phyloP scores from a whole-genome alignment of 1,140 invertebrate species.

The Pogonomyrmex californicus region DNA sequence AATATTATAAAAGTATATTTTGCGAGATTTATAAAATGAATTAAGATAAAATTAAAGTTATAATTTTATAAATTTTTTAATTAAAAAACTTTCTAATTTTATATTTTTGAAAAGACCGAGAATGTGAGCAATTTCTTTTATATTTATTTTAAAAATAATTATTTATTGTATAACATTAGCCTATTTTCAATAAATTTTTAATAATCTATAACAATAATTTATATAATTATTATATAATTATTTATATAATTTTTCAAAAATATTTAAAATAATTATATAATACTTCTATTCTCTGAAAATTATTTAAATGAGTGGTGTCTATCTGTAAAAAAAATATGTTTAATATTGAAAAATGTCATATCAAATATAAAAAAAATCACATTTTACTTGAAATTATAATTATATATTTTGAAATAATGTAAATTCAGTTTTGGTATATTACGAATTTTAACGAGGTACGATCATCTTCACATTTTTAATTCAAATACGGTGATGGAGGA shows the following conservation, averaged over 20 bases:
- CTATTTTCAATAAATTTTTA: too few species aligned
- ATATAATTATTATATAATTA: neutral
- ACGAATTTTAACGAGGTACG: constrained; percentile 19
- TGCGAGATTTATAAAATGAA: neutral
- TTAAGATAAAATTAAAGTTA: neutral
- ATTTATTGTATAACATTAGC: neutral
- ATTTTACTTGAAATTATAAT: constrained; percentile 1
- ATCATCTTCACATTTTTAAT: constrained; percentile 18
- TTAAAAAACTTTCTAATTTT: neutral
- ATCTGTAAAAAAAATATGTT: neutral
- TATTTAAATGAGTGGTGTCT: neutral
- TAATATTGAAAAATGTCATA: neutral
- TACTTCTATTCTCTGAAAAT: neutral
- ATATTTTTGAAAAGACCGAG: neutral
- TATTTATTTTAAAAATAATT: neutral
- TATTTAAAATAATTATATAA: neutral
- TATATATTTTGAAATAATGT: constrained; percentile 12
- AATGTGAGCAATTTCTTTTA: neutral
- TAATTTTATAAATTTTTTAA: neutral
- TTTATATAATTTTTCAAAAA: too few species aligned
- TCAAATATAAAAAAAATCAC: neutral
- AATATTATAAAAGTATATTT: neutral
- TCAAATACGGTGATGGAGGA: neutral
- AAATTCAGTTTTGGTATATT: constrained; percentile 10
- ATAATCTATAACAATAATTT: too few species aligned